Percentiles rank a stretch among this genome's conserved stretches.
Evolutionary conservation across 2,113 vertebrate species (phyloP).

Genomic region (Ptilonorhynchus violaceus): DNA sequence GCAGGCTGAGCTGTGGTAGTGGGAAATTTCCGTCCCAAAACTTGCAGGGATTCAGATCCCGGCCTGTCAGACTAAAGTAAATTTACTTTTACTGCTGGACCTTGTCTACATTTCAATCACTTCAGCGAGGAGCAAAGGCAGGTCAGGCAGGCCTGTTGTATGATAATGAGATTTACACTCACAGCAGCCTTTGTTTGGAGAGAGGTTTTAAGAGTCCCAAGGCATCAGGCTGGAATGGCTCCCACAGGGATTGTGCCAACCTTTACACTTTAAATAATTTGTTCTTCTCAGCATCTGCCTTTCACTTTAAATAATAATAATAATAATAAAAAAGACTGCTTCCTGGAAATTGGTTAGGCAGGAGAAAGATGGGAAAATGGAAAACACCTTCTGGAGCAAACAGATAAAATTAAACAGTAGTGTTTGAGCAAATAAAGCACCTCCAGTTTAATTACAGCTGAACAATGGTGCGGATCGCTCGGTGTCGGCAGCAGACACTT

Average conservation of each 20-base stretch:
- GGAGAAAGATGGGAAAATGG: neutral
- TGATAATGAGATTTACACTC: slow-evolving; percentile 29
- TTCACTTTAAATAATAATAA: neutral
- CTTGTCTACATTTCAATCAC: neutral
- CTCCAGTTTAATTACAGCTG: slow-evolving; percentile 49
- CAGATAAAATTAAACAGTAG: slow-evolving; percentile 40
- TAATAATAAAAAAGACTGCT: neutral
- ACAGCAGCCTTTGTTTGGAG: slow-evolving; percentile 18
- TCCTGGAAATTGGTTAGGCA: slow-evolving; percentile 35
- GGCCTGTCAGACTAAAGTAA: neutral
- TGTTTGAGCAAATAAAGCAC: slow-evolving; percentile 32
- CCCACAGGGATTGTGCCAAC: neutral
- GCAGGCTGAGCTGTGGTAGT: neutral
- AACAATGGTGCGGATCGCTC: neutral
- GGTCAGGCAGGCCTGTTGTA: neutral
- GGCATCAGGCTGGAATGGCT: neutral
- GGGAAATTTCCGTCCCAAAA: neutral
- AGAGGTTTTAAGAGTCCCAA: neutral
- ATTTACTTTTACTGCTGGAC: neutral
- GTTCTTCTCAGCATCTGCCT: neutral
- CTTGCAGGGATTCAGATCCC: neutral
- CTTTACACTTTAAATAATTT: slow-evolving; percentile 10
- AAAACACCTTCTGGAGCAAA: slow-evolving; percentile 54
- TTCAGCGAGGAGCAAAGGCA: neutral
- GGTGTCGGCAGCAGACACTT: neutral